Evolutionary conservation across 2,797 vertebrate genomes (phyloP), one percentile per base, ranked within the genome.

Genomic region (Notamacropus eugenii): DNA sequence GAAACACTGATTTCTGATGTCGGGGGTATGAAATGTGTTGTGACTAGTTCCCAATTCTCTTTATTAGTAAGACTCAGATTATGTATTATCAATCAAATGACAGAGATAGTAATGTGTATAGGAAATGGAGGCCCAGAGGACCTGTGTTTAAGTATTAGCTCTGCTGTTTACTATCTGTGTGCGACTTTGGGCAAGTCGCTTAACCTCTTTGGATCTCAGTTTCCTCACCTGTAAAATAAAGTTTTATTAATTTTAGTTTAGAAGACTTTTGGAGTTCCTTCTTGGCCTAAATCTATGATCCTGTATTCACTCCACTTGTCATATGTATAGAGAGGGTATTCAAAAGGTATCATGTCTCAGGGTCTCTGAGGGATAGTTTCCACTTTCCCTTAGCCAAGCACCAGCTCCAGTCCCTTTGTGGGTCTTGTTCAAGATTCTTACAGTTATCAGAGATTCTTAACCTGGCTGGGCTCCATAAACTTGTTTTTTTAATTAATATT

Each of bases 181-280:
- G n/a, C 4, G 3, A 57, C 52, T 5, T 50, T 91, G 94, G 55
- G 24, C 52, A 91, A 94, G 55, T n/a, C 40, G 34, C 59, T 74
- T 50, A 62, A 55, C 2, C 5, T 90, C n/a, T 92, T 8, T 3
- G 55, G 29, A 28, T 28, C 31, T 93, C 14, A 28, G 3, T 90
- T 59, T 74, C 34, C 82, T 95, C 55, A 24, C 56, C 91, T 92
- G 19, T 95, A 46, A 95, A 94, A 55, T 34, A 1, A 12, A 19
- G 2, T 74, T 74, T n/a, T 52, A 52, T 52, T 52, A 52, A 52
- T 52, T 52, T 52, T 52, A 52, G 9, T 74, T 74, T 19, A n/a
- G 34, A 19, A 31, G 34, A 22, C 34, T 5, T 74, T 74, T 74
- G n/a, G 5, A 74, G 62, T 74, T 34, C 34, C 14, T n/a, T n/a